Evolutionary conservation across 2,888 invertebrate genomes (phyloP), one percentile per base, ranked within the genome.

Genomic region (Horisme vitalbata): DNA sequence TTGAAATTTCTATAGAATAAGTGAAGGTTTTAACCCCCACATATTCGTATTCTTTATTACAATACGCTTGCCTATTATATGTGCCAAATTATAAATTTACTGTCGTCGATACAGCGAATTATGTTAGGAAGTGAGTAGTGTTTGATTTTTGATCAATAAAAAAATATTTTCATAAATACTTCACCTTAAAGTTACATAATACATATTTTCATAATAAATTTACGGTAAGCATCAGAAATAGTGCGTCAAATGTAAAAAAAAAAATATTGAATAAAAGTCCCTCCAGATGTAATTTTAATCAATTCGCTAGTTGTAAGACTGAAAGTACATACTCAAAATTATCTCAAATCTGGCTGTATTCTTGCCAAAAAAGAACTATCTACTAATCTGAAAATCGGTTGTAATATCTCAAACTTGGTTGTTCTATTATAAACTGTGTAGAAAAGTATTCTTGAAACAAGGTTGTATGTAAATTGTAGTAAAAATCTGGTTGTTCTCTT

Each of bases 271-370:
- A 72, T 72, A 77, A 70, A 83, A 86, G 65, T 88, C 87, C 88
- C 85, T 87, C 88, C 87, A 87, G 66, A 79, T 57, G 79, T 76
- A 79, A 68, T 78, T 78, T 75, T 75, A 78, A 80, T 80, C 77
- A 81, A 78, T 82, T 83, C 74, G 83, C 70, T 88, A 86, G 85
- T 79, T 71, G 69, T 86, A 88, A 87, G 88, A 87, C 87, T 87
- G 84, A 86, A 70, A 73, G 74, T 81, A 75, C 71, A 74, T 37
- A 32, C 65, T 70, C 65, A 68, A 73, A 78, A 77, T 65, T 75
- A 63, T 67, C 55, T 65, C 59, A 60, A 61, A 65, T 31, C 31
- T 61, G 48, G 65, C 67, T 49, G 52, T 68, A 12, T 65, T 65
- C 57, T 46, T 38, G 13, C 38, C 26, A 12, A 28, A 13, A n/a